These are phyloP conservation scores for Lemur catta DNA, from an alignment of 2,797 vertebrate genomes.

Conservation along the genomic window DNA sequence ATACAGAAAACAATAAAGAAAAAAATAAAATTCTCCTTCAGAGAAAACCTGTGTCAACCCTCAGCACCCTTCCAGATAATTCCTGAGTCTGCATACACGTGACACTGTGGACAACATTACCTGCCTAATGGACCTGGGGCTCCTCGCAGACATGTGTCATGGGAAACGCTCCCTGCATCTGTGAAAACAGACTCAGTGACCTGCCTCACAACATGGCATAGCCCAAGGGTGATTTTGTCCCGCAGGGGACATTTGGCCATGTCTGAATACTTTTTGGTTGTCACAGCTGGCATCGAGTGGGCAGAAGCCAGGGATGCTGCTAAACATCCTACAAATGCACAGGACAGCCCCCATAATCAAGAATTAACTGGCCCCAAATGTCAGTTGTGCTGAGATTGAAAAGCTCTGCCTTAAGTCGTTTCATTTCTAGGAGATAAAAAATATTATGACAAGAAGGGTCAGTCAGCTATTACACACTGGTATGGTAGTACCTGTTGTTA, in stretches of 20 bases:
- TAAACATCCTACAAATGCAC: no score
- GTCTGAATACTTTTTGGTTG: not conserved
- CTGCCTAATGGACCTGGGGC: accelerated
- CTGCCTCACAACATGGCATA: not conserved
- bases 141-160: accelerated
- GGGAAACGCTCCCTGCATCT: not conserved
- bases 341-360: not conserved
- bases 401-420: not conserved
- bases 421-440: not conserved
- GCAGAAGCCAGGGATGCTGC: not conserved
- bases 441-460: not conserved
- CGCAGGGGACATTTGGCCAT: not conserved
- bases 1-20: not conserved
- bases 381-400: not conserved
- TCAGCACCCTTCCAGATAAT: not conserved
- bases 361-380: not conserved
- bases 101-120: accelerated
- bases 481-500: not conserved
- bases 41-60: not conserved
- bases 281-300: not conserved
- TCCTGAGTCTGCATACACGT: not conserved
- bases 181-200: not conserved
- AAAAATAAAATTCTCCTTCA: not conserved
- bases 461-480: not conserved
- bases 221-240: not conserved